Evolutionary conservation across 2,888 invertebrate species (phyloP), one percentile per base, ranked within the genome.

Genomic region (Eupithecia inturbata): DNA sequence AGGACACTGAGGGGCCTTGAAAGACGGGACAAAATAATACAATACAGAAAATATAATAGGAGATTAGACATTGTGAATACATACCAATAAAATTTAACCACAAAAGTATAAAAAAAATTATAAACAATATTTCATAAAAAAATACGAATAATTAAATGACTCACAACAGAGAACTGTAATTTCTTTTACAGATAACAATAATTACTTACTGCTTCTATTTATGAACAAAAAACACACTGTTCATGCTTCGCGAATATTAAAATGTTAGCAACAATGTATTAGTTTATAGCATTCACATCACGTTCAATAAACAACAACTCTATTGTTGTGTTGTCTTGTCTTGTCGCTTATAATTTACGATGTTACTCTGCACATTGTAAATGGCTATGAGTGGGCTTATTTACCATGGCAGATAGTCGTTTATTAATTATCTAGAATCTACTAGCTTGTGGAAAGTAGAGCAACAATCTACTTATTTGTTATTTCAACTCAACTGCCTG

Each of bases 261-360:
- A 26, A 57, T 57, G 4, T 31, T 19, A 31, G 62, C 62, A 62
- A 62, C 62, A 62, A 31, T 31, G 62, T 62, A 62, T 62, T 57
- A 26, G 62, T 19, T 62, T 70, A 73, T 67, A 45, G 41, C 28
- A 72, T 70, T 49, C 67, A 19, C 70, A 69, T 67, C 19, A 67
- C 33, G 62, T 31, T 1, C 31, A 31, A 62, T 57, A 73, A 16
- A 28, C n/a, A 71, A 62, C 68, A 36, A 28, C 71, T 69, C 66
- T 68, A 74, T 74, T 68, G 71, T 74, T 36, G 2, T 41, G 26
- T 41, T 71, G 74, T 71, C 70, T 31, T 71, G 74, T 71, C 71
- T 57, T 57, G 71, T 60, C 64, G 31, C 62, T 62, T 62, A 31
- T 31, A 19, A 62, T 62, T 62, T 62, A 62, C 19, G 62, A 62